A percentile compares a stretch with the other conserved stretches of the same genome.
Conservation (phyloP, 2,797 vertebrate species). For the Champsocephalus gunnari region DNA sequence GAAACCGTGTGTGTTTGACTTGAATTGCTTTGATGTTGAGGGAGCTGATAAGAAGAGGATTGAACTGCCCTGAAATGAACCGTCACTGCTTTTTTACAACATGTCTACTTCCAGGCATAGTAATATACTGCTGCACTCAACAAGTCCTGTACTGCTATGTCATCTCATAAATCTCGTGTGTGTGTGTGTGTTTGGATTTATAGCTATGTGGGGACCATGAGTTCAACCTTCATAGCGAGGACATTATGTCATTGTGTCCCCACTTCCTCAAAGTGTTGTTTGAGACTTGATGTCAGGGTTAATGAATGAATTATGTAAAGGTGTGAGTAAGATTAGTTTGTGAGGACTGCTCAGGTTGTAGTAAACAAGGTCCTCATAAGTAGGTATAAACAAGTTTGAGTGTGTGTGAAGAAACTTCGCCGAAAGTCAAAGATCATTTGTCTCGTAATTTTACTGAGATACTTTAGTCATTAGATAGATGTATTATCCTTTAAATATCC, state of each 20-base stretch:
- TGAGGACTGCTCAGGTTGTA: not conserved
- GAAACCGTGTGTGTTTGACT: not conserved
- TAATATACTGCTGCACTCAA: slow-evolving; percentile 17
- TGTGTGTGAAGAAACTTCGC: not conserved
- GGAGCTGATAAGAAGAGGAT: not conserved
- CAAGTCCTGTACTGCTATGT: not conserved
- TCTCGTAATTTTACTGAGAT: not conserved
- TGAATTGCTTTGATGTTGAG: not conserved
- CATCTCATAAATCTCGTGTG: slow-evolving; percentile 13
- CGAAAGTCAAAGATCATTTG: no score
- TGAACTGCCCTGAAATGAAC: slow-evolving; percentile 8
- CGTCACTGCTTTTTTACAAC: slow-evolving; percentile 10
- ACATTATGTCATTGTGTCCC: not conserved
- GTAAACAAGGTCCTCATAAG: not conserved
- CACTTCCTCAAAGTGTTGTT: not conserved
- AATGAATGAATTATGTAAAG: not conserved
- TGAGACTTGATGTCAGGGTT: not conserved
- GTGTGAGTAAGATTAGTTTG: not conserved
- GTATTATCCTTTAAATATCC: not conserved
- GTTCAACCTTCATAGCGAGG: not conserved
- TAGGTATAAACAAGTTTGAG: not conserved
- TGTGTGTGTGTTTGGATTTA: not conserved
- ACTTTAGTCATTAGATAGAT: not conserved
- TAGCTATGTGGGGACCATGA: not conserved
- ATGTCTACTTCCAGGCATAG: not conserved